Base-by-base conservation (phyloP, 2,797 vertebrate species). In the Hydrolagus colliei region DNA sequence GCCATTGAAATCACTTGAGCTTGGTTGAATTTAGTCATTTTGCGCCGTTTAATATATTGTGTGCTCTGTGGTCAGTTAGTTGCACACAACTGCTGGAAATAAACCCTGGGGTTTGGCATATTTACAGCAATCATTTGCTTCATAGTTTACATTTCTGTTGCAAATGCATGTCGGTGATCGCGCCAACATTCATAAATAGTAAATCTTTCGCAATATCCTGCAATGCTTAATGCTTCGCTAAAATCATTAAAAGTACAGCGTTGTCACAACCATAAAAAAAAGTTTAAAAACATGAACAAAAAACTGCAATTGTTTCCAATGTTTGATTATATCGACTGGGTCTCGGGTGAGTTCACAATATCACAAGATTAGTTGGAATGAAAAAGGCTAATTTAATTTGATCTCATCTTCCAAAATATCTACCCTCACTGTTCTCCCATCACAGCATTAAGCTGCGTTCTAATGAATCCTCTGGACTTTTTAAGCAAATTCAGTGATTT, bases 101-200 rank as follows among this genome's bases (percentile, higher is more conserved):
- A 84, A 84, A 84, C 79, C 79, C 62, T 71, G 65, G 79, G 79
- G 79, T 68, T 84, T 84, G 79, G 79, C 79, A 71, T 52, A 67
- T 67, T 52, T 84, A 68, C 79, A 84, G 65, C 65, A 84, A 84
- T 67, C 79, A 84, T 84, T 84, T 84, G 79, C 79, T 84, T 84
- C 65, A 84, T 84, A 67, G 65, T 84, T 84, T 84, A 84, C 79
- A 84, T 84, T 84, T 84, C 65, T 71, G 79, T 84, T 84, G 62
- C 41, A 84, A 84, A 68, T 84, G 79, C 67, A 68, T 84, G 79
- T 84, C 79, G 71, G 65, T 71, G 52, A 84, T 35, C 20, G 79
- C 16, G 79, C 79, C 79, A 84, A 84, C 79, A 84, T 84, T 84
- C 79, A 84, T 84, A 84, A 84, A 84, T 32, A 84, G 79, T 35